Conservation (phyloP, 1,140 invertebrate genomes). For the Eueides isabella region DNA sequence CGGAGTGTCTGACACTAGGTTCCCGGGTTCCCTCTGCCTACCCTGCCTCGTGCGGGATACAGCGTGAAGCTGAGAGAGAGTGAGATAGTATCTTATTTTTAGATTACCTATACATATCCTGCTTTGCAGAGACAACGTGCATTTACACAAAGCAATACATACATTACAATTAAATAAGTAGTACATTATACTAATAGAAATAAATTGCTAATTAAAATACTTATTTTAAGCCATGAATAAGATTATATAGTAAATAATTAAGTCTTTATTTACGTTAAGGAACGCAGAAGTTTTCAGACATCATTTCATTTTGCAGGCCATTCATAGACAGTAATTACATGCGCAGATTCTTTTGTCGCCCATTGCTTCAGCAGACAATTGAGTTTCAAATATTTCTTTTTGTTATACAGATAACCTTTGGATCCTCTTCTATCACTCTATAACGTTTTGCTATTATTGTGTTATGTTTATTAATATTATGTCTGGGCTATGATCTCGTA, state of each 20-base stretch:
- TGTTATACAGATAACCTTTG: conserved; percentile 47
- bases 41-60: too few relatives aligned
- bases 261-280: conserved; percentile 9
- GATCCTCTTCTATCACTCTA: conserved; percentile 33
- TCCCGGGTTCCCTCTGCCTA: too few relatives aligned
- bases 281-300: conserved; percentile 64
- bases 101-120: too few relatives aligned
- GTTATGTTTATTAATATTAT: conserved; percentile 52
- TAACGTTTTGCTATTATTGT: conserved; percentile 35
- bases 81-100: too few relatives aligned
- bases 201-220: conserved; percentile 1
- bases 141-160: too few relatives aligned
- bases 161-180: not conserved
- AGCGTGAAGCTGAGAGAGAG: too few relatives aligned
- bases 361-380: conserved; percentile 61
- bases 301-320: conserved; percentile 56
- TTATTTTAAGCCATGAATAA: conserved; percentile 8
- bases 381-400: conserved; percentile 59
- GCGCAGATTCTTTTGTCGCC: conserved; percentile 60
- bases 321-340: conserved; percentile 68
- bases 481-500: conserved; percentile 41
- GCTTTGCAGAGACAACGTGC: too few relatives aligned
- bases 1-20: too few relatives aligned
- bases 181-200: not conserved
- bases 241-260: conserved; percentile 15